Conservation (phyloP, 92 coral and sea anemone species). For the Epizoanthus scotinus region DNA sequence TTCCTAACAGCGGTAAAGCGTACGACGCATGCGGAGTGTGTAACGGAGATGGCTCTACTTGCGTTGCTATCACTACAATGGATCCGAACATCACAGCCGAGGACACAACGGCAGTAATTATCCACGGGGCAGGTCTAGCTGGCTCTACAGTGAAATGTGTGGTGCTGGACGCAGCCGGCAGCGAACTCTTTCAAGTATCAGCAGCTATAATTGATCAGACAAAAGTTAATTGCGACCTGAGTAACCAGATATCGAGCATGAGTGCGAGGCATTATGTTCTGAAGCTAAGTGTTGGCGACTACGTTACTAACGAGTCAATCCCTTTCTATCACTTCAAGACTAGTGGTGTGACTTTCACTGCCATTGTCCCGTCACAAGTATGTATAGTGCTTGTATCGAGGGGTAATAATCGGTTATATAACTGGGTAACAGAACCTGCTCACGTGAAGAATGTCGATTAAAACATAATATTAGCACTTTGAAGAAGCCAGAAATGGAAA, state of each 20-base stretch:
- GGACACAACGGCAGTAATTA: conserved; percentile 42
- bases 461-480: no score
- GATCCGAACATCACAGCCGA: conserved; percentile 48
- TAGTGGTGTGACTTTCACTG: conserved; percentile 14
- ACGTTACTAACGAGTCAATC: conserved; percentile 1
- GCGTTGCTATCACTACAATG: conserved; percentile 47
- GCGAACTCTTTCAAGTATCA: background rate
- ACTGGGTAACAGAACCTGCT: no score
- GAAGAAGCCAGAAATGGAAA: no score
- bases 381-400: background rate
- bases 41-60: conserved; percentile 70
- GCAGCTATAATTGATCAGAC: conserved; percentile 21
- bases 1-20: conserved; percentile 68
- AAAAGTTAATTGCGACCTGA: conserved; percentile 14
- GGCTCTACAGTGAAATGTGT: conserved; percentile 4
- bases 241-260: background rate
- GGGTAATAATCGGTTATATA: no score
- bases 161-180: conserved; percentile 6
- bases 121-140: conserved; percentile 65
- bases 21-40: conserved; percentile 68
- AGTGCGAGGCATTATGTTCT: background rate
- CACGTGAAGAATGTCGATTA: no score
- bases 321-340: conserved; percentile 7
- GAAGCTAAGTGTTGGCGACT: background rate
- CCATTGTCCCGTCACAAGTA: conserved; percentile 25